Conservation (phyloP, 2,797 vertebrate genomes). For the Aldrovandia affinis region DNA sequence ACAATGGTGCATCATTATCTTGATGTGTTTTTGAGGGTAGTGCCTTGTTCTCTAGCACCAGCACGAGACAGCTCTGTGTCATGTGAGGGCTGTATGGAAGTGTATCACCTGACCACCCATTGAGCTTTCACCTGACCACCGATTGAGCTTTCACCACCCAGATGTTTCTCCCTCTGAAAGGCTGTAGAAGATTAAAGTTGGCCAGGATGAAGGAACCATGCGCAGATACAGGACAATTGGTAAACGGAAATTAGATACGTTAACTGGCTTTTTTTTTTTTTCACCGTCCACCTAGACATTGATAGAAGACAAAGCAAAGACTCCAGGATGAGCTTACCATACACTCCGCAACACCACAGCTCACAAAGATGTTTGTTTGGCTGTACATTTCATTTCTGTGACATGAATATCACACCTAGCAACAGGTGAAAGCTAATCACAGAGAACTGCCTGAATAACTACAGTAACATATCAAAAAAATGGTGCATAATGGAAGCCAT, state of each 20-base stretch:
- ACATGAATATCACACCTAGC: neutral
- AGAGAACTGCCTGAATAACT: neutral
- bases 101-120: neutral
- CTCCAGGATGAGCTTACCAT: neutral
- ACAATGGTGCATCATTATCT: no score
- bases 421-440: neutral
- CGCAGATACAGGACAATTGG: no score
- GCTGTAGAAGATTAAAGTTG: no score
- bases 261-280: no score
- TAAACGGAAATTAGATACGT: no score
- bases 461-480: neutral
- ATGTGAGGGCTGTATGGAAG: neutral
- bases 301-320: neutral
- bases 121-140: neutral
- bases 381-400: neutral
- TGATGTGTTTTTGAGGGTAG: no score
- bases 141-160: neutral
- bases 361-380: neutral
- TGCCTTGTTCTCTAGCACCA: no score
- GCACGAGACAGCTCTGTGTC: neutral
- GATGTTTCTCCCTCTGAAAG: no score
- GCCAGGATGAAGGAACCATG: no score
- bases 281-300: no score
- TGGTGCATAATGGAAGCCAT: neutral
- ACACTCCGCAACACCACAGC: neutral